Evolutionary conservation across 2,888 invertebrate species (phyloP).

Genomic region (Bellardia pandia): DNA sequence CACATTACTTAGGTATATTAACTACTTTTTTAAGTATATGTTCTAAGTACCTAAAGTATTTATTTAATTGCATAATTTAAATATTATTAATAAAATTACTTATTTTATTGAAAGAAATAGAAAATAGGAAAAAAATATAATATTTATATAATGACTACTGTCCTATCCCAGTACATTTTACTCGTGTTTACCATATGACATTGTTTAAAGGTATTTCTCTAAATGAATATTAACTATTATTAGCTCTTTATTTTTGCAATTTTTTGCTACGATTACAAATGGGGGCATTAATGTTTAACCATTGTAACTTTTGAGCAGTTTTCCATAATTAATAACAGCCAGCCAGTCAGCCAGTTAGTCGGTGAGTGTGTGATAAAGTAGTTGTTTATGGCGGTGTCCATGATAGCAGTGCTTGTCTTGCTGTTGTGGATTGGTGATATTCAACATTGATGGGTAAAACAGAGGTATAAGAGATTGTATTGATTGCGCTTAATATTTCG

Average conservation of each 20-base stretch:
- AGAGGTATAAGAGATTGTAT: neutral
- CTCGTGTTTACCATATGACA: neutral
- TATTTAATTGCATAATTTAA: conserved; percentile 33
- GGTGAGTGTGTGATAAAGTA: conserved; percentile 51
- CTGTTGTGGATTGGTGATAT: neutral
- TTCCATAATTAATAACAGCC: conserved; percentile 61
- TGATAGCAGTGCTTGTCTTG: conserved; percentile 10
- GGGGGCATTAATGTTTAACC: conserved; percentile 28
- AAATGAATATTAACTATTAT: conserved; percentile 21
- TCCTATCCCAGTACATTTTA: neutral
- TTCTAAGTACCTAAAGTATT: conserved; percentile 12
- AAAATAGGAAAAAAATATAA: neutral
- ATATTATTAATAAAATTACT: conserved; percentile 23
- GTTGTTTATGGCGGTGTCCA: conserved; percentile 19
- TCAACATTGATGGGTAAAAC: neutral
- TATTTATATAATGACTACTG: conserved; percentile 21
- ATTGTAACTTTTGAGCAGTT: conserved; percentile 39
- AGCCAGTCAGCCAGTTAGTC: neutral
- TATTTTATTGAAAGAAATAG: conserved; percentile 10
- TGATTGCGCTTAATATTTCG: neutral
- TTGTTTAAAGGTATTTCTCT: neutral
- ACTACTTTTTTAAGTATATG: neutral
- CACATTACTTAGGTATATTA: neutral
- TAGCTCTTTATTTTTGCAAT: neutral
- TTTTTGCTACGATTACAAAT: conserved; percentile 26